These are phyloP conservation scores for Vireo altiloquus DNA, from an alignment of 2,113 vertebrate genomes.

Conservation along the genomic window DNA sequence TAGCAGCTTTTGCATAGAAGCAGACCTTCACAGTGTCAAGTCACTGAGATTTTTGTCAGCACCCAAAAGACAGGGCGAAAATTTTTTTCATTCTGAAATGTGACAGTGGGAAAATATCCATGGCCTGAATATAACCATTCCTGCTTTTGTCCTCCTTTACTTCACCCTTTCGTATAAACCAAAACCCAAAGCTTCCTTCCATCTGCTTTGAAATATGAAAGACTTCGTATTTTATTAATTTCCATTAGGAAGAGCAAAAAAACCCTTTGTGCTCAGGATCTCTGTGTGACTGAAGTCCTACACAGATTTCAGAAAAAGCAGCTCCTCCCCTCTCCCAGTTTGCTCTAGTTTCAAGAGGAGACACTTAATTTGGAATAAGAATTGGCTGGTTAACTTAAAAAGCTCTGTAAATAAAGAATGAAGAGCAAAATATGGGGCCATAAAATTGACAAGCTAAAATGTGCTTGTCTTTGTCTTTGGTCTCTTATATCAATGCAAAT, in stretches of 20 bases:
- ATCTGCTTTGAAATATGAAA: not conserved
- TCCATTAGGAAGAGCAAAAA: not conserved
- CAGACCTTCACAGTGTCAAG: not conserved
- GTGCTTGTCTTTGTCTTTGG: not conserved
- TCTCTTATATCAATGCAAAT: not conserved
- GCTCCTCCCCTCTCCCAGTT: not conserved
- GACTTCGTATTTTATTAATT: not conserved
- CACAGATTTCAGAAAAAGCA: not conserved
- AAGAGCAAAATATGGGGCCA: not conserved
- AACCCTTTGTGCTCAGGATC: not conserved
- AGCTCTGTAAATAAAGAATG: not conserved
- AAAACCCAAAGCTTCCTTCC: not conserved
- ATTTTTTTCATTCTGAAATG: not conserved
- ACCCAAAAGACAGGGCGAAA: not conserved
- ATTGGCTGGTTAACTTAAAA: not conserved
- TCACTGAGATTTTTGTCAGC: not conserved
- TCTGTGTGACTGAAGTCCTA: not conserved
- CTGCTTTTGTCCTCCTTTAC: not conserved
- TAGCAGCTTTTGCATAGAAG: not conserved
- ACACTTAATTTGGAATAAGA: not conserved
- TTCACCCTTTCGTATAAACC: not conserved
- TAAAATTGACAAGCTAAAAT: not conserved
- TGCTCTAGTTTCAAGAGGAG: not conserved
- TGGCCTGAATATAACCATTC: not conserved
- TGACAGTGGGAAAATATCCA: not conserved